phyloP scores from a whole-genome alignment of 2,888 invertebrate species.

The Pterostichus madidus region DNA sequence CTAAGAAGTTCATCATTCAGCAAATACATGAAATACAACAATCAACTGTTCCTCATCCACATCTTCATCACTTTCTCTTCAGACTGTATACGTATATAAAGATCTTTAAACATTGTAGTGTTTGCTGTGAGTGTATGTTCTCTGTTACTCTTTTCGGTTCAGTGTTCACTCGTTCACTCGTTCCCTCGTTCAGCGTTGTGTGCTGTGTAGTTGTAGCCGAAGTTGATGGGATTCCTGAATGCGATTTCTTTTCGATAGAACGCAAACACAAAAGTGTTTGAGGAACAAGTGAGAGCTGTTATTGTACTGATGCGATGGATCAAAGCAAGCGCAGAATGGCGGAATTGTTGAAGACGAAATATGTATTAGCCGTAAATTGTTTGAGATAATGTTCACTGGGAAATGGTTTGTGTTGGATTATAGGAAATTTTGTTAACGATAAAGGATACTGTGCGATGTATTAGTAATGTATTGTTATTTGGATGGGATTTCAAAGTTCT shows the following conservation, averaged over 20 bases:
- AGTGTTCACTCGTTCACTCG: constrained; percentile 5
- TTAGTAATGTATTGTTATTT: too few relatives aligned
- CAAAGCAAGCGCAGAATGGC: constrained; percentile 10
- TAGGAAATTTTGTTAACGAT: not conserved
- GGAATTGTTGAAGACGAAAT: constrained; percentile 17
- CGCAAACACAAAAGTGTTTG: constrained; percentile 36
- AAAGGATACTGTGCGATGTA: not conserved
- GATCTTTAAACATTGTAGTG: constrained; percentile 50
- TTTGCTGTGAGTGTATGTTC: constrained; percentile 11
- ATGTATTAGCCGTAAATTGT: constrained; percentile 42
- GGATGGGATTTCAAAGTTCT: too few relatives aligned
- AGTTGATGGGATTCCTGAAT: constrained; percentile 56
- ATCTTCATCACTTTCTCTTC: not conserved
- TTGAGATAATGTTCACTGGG: not conserved
- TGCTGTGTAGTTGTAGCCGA: constrained; percentile 24
- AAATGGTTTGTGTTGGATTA: constrained; percentile 4
- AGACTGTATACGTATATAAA: not conserved
- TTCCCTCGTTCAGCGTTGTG: not conserved
- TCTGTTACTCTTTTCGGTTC: not conserved
- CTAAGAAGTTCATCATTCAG: too few relatives aligned
- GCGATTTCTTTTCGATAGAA: constrained; percentile 53
- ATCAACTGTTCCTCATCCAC: too few relatives aligned
- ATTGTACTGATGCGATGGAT: constrained; percentile 30
- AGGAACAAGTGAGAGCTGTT: constrained; percentile 17
- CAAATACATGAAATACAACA: too few relatives aligned